phyloP scores from a whole-genome alignment of 2,888 invertebrate species.

The Stenolophus ochropezus region DNA sequence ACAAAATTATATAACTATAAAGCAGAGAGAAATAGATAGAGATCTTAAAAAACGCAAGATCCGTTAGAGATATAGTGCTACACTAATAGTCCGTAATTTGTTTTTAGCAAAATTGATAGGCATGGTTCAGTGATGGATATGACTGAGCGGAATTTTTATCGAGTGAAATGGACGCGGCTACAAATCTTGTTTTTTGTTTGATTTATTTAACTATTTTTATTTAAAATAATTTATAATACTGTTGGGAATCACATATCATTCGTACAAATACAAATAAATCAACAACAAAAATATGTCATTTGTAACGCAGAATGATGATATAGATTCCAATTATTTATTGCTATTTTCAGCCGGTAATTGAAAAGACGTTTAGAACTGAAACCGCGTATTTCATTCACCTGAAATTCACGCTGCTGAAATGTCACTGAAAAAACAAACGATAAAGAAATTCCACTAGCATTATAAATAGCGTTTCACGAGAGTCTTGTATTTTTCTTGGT shows the following conservation, averaged over 20 bases:
- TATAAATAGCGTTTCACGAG: too few relatives aligned
- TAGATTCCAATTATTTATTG: constrained; percentile 21
- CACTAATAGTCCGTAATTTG: too few relatives aligned
- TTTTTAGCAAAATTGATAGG: neutral
- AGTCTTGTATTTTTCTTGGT: too few relatives aligned
- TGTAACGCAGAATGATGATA: constrained; percentile 16
- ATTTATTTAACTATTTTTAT: constrained; percentile 33
- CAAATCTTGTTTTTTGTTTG: constrained; percentile 21
- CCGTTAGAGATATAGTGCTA: too few relatives aligned
- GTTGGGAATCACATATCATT: constrained; percentile 28
- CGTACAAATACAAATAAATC: constrained; percentile 27
- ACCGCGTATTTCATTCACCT: neutral
- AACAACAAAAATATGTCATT: constrained; percentile 36
- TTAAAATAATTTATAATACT: constrained; percentile 34
- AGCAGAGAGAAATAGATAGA: too few relatives aligned
- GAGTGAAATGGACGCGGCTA: neutral
- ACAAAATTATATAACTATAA: too few relatives aligned
- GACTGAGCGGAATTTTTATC: neutral
- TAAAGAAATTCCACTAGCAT: too few relatives aligned
- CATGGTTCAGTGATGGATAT: too few relatives aligned
- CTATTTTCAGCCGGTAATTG: neutral
- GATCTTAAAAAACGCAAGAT: too few relatives aligned
- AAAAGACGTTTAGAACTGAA: neutral
- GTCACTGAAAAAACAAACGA: neutral
- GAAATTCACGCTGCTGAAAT: neutral